Percentiles rank a stretch among this genome's conserved stretches.
Evolutionary conservation across 2,888 invertebrate genomes (phyloP).

Genomic region (Phyllotreta cruciferae): DNA sequence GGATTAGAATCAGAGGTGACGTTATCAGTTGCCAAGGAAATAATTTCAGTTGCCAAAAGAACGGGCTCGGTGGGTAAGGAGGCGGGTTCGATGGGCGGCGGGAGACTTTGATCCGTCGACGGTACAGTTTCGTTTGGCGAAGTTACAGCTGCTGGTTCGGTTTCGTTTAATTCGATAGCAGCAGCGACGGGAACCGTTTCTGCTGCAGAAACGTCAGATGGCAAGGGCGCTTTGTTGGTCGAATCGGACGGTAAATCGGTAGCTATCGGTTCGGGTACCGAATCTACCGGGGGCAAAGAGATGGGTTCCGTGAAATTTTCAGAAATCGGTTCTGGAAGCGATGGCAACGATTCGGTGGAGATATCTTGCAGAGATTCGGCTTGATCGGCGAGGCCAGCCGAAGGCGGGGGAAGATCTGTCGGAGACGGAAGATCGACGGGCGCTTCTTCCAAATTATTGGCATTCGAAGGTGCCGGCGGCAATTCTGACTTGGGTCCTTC

Average conservation of each 20-base stretch:
- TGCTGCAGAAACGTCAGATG: too few species aligned
- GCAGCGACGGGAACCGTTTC: conserved; percentile 20
- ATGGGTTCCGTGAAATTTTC: conserved; percentile 58
- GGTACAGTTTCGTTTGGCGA: too few species aligned
- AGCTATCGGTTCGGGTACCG: conserved; percentile 57
- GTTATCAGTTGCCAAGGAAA: not conserved
- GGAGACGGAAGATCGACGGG: conserved; percentile 37
- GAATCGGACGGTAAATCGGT: conserved; percentile 33
- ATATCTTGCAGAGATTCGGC: conserved; percentile 59
- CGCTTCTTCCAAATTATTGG: conserved; percentile 15
- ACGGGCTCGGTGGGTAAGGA: not conserved
- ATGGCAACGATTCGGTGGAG: conserved; percentile 58
- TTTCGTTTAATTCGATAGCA: not conserved
- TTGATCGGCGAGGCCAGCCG: conserved; percentile 48
- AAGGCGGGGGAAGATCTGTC: conserved; percentile 22
- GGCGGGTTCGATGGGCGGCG: too few species aligned
- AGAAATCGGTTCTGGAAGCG: conserved; percentile 55
- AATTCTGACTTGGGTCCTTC: conserved; percentile 16
- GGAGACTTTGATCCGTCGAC: too few species aligned
- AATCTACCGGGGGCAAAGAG: conserved; percentile 59
- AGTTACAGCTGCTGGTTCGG: too few species aligned
- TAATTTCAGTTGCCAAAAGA: conserved; percentile 24
- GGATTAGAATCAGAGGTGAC: conserved; percentile 36
- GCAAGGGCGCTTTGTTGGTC: conserved; percentile 17
- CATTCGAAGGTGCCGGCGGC: conserved; percentile 32